Evolutionary conservation across 2,888 invertebrate species (phyloP).

Genomic region (Lochmaea capreae): DNA sequence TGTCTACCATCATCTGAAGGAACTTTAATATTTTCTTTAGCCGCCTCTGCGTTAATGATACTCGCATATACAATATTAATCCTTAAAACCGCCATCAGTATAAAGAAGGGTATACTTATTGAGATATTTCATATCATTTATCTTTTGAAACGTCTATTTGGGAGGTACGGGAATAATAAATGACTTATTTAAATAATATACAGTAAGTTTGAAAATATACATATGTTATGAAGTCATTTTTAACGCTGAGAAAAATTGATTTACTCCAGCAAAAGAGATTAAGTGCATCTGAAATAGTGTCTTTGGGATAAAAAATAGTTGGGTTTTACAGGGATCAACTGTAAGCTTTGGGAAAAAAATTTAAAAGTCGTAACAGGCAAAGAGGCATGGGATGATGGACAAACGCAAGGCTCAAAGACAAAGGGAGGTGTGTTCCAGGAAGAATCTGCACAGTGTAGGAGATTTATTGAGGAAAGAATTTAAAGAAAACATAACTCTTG

Average conservation of each 20-base stretch:
- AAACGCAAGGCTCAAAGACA: no score
- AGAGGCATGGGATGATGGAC: no score
- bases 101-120: constrained; percentile 28
- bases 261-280: no score
- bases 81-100: constrained; percentile 21
- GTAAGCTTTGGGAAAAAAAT: no score
- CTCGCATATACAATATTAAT: constrained; percentile 17
- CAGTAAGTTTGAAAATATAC: constrained; percentile 1
- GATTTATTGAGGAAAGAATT: no score
- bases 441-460: no score
- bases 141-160: constrained; percentile 23
- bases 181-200: constrained; percentile 12
- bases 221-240: not conserved
- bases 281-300: no score
- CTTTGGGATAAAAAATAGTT: no score
- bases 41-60: constrained; percentile 6
- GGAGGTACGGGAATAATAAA: constrained; percentile 3
- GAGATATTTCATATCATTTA: constrained; percentile 26
- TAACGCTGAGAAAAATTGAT: not conserved
- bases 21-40: not conserved
- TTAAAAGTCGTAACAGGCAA: no score
- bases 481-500: no score
- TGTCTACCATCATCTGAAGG: not conserved
- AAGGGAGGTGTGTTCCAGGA: no score
- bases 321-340: no score